A percentile compares a stretch with the other conserved stretches of the same genome.
phyloP scores from a whole-genome alignment of 2,113 vertebrate species.

The Tragelaphus imberbis region DNA sequence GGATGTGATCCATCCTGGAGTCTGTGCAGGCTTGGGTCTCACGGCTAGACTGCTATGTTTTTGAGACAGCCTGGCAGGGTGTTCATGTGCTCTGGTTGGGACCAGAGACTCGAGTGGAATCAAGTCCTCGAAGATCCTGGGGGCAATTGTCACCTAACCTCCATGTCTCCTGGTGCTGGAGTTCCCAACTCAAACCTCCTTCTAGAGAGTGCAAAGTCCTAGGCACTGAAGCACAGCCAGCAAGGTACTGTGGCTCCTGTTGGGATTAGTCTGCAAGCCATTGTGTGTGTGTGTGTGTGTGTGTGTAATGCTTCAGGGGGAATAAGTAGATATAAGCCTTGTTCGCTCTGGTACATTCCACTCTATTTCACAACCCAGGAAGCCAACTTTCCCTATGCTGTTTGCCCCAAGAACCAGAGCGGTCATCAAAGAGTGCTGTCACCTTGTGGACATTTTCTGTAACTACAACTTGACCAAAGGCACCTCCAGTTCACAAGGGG shows the following conservation, averaged over 20 bases:
- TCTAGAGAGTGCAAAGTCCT: background rate
- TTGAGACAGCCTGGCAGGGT: background rate
- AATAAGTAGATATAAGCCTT: background rate
- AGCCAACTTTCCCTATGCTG: background rate
- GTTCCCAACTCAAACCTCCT: background rate
- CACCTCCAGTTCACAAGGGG: too few relatives aligned
- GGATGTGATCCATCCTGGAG: background rate
- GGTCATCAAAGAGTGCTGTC: background rate
- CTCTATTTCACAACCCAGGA: background rate
- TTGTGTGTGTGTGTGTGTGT: background rate
- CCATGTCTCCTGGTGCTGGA: background rate
- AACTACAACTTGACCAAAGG: background rate
- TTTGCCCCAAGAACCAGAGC: background rate
- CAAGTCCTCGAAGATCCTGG: background rate
- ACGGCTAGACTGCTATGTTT: background rate
- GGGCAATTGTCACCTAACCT: background rate
- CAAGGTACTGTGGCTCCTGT: background rate
- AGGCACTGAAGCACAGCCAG: background rate
- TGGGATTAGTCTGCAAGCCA: background rate
- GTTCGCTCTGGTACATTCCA: background rate
- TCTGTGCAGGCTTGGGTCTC: background rate
- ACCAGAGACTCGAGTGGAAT: background rate
- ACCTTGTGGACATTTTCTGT: background rate
- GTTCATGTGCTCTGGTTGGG: background rate
- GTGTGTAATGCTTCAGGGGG: too few relatives aligned